Percentiles rank a stretch among this genome's conserved stretches.
phyloP scores from a whole-genome alignment of 2,113 vertebrate genomes.

The Dinomys branickii region DNA sequence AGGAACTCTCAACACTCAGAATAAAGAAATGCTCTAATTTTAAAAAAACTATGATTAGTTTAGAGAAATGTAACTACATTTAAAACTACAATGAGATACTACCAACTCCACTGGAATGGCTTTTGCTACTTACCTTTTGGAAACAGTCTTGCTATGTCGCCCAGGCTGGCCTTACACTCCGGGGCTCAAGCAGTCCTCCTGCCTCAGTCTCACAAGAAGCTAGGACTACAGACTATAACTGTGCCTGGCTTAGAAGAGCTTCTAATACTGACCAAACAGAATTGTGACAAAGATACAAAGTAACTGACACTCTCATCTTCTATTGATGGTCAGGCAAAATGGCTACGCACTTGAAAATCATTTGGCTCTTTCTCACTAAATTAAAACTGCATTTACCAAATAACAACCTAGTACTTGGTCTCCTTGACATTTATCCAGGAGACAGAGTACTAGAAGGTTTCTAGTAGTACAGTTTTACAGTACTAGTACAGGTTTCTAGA shows the following conservation, averaged over 20 bases:
- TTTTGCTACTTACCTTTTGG: neutral
- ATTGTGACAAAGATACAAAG: neutral
- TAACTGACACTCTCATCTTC: neutral
- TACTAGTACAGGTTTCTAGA: neutral
- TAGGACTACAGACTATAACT: neutral
- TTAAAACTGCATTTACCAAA: neutral
- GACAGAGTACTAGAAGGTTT: too few species aligned
- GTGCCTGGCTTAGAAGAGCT: neutral
- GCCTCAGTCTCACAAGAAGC: neutral
- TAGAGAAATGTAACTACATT: neutral
- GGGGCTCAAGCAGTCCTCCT: neutral
- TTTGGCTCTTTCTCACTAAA: neutral
- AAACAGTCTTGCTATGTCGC: neutral
- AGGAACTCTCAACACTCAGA: neutral
- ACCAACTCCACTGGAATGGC: neutral
- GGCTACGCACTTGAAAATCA: neutral
- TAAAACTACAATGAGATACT: neutral
- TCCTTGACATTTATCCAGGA: slow-evolving; percentile 4
- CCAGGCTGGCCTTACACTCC: neutral
- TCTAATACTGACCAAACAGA: slow-evolving; percentile 33
- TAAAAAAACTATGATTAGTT: neutral
- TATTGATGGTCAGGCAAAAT: neutral
- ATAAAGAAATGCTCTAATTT: neutral
- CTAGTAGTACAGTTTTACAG: too few species aligned
- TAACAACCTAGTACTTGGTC: neutral